A percentile compares a stretch with the other conserved stretches of the same genome.
These are phyloP conservation scores for Hemichromis elongatus DNA, from an alignment of 2,113 vertebrate genomes.

Conservation along the genomic window DNA sequence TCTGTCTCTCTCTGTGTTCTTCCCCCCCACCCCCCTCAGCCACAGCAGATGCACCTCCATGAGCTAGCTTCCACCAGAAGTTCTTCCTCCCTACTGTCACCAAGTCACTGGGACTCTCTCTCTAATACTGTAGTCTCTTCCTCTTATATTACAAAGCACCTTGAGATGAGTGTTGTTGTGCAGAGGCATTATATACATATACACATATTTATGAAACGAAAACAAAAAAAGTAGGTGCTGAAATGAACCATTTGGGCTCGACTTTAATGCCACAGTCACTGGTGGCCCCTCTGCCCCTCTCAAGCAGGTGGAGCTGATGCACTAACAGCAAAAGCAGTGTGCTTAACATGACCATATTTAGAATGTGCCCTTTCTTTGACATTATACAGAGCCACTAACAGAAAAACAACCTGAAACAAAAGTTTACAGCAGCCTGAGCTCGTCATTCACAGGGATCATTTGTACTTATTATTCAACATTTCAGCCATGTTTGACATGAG, in stretches of 20 bases:
- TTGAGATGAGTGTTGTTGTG: background rate
- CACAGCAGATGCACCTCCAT: background rate
- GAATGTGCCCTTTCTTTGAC: background rate
- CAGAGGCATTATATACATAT: background rate
- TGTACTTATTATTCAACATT: background rate
- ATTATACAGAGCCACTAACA: background rate
- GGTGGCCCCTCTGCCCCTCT: background rate
- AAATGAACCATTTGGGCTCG: background rate
- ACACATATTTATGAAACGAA: background rate
- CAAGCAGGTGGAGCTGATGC: background rate
- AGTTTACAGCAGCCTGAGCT: background rate
- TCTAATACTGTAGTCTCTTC: background rate
- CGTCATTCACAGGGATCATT: background rate
- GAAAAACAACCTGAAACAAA: background rate
- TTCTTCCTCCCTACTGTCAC: background rate
- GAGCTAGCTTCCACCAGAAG: background rate
- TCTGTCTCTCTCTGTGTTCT: background rate
- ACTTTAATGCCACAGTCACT: background rate
- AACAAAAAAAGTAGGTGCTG: background rate
- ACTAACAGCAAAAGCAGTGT: background rate
- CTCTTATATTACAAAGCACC: background rate
- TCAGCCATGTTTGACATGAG: background rate
- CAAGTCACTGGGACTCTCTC: background rate
- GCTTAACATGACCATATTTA: background rate
- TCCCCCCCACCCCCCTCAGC: background rate